Percentiles rank a stretch among this genome's conserved stretches.
Conservation (phyloP, 2,113 vertebrate genomes). For the Notiomystis cincta region DNA sequence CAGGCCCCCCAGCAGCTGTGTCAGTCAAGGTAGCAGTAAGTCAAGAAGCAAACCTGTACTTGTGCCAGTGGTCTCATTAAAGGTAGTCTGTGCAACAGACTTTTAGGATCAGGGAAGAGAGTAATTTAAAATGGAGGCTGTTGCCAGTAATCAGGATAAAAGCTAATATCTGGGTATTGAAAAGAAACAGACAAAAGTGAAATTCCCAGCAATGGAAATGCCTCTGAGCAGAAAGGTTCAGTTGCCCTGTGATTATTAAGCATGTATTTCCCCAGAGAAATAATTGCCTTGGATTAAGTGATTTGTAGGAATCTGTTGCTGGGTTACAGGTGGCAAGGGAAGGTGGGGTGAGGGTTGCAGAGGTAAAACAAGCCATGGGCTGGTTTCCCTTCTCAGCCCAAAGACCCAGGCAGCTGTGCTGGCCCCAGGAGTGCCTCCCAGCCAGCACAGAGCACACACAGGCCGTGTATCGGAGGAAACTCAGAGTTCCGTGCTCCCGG, state of each 20-base stretch:
- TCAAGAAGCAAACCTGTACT: background rate
- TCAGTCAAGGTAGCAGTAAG: background rate
- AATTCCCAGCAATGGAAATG: background rate
- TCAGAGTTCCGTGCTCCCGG: background rate
- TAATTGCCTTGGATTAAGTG: slow-evolving; percentile 22
- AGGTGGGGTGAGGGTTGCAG: background rate
- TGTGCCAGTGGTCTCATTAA: background rate
- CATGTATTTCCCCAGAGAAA: background rate
- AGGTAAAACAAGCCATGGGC: background rate
- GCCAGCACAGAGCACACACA: background rate
- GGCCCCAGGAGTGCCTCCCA: background rate
- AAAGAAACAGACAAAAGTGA: background rate
- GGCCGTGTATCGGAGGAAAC: background rate
- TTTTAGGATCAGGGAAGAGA: background rate
- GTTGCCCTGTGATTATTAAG: background rate
- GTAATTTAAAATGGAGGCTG: background rate
- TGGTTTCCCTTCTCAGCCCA: background rate
- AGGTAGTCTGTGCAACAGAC: background rate
- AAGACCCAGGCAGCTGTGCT: background rate
- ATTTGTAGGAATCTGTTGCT: slow-evolving; percentile 33
- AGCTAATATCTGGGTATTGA: background rate
- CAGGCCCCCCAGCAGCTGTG: background rate
- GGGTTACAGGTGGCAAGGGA: slow-evolving; percentile 12
- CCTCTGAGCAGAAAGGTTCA: background rate
- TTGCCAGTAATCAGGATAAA: background rate